A percentile compares a stretch with the other conserved stretches of the same genome.
Evolutionary conservation across 1,140 invertebrate species (phyloP).

Genomic region (Neodiprion pinetum): DNA sequence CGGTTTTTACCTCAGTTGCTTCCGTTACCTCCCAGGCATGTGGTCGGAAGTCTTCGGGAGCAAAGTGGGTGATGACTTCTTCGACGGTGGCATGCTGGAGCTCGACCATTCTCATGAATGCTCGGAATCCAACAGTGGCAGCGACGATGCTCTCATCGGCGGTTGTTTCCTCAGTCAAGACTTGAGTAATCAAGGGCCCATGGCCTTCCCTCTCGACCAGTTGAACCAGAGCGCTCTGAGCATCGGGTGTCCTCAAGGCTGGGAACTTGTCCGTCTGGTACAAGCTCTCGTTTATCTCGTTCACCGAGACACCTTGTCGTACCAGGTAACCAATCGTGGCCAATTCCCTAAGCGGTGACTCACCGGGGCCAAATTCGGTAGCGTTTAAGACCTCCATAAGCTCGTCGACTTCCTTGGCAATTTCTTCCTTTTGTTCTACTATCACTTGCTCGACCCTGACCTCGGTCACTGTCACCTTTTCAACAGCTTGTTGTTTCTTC

Average conservation of each 20-base stretch:
- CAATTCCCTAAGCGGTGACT: slow-evolving; percentile 78
- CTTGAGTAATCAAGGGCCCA: slow-evolving; percentile 78
- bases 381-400: slow-evolving; percentile 75
- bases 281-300: slow-evolving; percentile 75
- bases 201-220: slow-evolving; percentile 82
- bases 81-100: slow-evolving; percentile 80
- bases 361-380: slow-evolving; percentile 80
- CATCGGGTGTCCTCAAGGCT: slow-evolving; percentile 75
- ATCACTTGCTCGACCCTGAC: slow-evolving; percentile 63
- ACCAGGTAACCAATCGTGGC: slow-evolving; percentile 81
- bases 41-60: slow-evolving; percentile 81
- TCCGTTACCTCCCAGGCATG: slow-evolving; percentile 78
- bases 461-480: slow-evolving; percentile 57
- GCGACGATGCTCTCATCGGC: slow-evolving; percentile 77
- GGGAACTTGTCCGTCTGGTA: slow-evolving; percentile 82
- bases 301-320: slow-evolving; percentile 75
- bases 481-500: slow-evolving; percentile 52
- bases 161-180: slow-evolving; percentile 78
- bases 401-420: slow-evolving; percentile 76
- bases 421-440: slow-evolving; percentile 66
- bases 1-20: slow-evolving; percentile 65
- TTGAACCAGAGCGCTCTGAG: slow-evolving; percentile 81
- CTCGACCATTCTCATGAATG: slow-evolving; percentile 85
- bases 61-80: slow-evolving; percentile 81
- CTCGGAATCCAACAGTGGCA: slow-evolving; percentile 80